phyloP scores from a whole-genome alignment of 2,888 invertebrate genomes.

The Diabrotica balteata region DNA sequence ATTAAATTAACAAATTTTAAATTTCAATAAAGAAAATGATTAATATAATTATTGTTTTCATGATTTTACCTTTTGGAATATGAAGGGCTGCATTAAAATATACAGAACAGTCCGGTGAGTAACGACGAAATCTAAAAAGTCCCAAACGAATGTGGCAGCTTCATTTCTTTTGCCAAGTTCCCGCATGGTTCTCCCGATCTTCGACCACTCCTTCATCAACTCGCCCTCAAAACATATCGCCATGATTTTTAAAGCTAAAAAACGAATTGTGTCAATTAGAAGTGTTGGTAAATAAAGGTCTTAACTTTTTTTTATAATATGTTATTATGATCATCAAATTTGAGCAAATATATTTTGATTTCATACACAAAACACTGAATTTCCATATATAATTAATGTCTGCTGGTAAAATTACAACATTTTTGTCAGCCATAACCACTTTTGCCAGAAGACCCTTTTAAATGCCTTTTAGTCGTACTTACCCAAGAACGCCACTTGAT shows the following conservation, averaged over 20 bases:
- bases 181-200: slow-evolving; percentile 89
- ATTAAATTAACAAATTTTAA: too few species aligned
- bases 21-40: background rate
- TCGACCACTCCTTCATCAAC: slow-evolving; percentile 90
- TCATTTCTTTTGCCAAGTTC: slow-evolving; percentile 87
- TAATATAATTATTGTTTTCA: background rate
- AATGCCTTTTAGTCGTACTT: slow-evolving; percentile 38
- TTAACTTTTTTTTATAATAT: too few species aligned
- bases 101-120: slow-evolving; percentile 92
- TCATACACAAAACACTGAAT: too few species aligned
- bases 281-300: too few species aligned
- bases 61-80: slow-evolving; percentile 79
- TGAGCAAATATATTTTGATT: too few species aligned
- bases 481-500: slow-evolving; percentile 84
- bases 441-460: too few species aligned
- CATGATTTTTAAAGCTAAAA: slow-evolving; percentile 88
- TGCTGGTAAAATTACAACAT: too few species aligned
- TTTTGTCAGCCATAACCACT: too few species aligned
- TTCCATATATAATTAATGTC: too few species aligned
- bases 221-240: slow-evolving; percentile 96
- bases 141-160: slow-evolving; percentile 91
- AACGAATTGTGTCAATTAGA: background rate
- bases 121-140: slow-evolving; percentile 95
- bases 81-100: slow-evolving; percentile 90
- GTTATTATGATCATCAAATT: too few species aligned